Evolutionary conservation across 2,888 invertebrate species (phyloP).

Genomic region (Chloroclystis v-ata): DNA sequence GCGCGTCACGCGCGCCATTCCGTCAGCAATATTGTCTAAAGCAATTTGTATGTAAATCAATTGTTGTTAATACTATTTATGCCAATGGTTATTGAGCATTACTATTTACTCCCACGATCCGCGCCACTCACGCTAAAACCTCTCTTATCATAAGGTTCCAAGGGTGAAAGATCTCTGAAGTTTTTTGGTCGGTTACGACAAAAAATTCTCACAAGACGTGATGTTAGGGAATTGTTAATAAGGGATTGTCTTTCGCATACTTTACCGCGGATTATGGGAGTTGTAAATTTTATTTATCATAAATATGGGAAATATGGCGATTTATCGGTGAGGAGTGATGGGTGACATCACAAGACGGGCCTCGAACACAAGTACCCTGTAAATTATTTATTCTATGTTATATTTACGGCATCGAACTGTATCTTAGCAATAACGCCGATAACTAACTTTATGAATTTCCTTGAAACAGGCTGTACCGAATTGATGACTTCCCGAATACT

Average conservation of each 20-base stretch:
- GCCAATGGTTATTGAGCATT: conserved; percentile 74
- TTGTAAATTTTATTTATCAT: conserved; percentile 72
- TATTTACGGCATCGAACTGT: conserved; percentile 14
- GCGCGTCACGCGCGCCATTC: conserved; percentile 73
- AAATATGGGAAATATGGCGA: conserved; percentile 65
- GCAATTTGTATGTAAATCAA: conserved; percentile 79
- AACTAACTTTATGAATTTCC: background rate
- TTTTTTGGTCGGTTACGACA: conserved; percentile 36
- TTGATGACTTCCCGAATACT: background rate
- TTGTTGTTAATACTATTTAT: conserved; percentile 78
- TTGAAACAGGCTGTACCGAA: background rate
- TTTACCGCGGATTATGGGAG: conserved; percentile 52
- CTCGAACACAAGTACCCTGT: conserved; percentile 25
- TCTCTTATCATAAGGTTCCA: conserved; percentile 34
- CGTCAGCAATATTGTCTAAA: conserved; percentile 77
- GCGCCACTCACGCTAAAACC: conserved; percentile 37
- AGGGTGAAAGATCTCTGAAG: conserved; percentile 30
- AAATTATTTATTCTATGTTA: conserved; percentile 26
- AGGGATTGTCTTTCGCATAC: conserved; percentile 52
- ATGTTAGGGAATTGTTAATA: conserved; percentile 69
- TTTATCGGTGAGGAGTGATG: conserved; percentile 45
- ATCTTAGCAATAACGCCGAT: conserved; percentile 2
- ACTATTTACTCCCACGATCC: conserved; percentile 61
- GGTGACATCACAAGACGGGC: conserved; percentile 21
- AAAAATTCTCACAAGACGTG: conserved; percentile 59